These are phyloP conservation scores for Hymenochirus boettgeri DNA, from an alignment of 2,113 vertebrate species.

Conservation along the genomic window DNA sequence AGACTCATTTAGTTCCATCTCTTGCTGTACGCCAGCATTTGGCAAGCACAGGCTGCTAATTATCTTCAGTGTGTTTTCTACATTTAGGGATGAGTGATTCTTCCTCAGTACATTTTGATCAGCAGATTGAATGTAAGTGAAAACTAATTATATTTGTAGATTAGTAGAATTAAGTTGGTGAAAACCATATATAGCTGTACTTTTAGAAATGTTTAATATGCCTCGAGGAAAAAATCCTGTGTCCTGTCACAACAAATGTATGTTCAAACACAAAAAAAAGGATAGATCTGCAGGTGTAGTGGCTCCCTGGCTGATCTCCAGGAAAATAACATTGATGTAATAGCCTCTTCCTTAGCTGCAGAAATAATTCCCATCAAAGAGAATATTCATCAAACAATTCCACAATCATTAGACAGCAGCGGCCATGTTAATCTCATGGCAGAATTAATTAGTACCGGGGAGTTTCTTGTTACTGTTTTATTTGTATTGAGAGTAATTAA, in stretches of 20 bases:
- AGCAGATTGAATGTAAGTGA: slow-evolving; percentile 22
- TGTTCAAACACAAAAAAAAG: background rate
- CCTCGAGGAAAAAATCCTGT: background rate
- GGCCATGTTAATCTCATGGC: too few relatives aligned
- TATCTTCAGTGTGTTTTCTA: slow-evolving; percentile 19
- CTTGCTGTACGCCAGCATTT: slow-evolving; percentile 20
- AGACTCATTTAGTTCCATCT: background rate
- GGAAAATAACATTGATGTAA: too few relatives aligned
- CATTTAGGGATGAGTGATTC: slow-evolving; percentile 25
- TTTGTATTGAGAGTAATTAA: too few relatives aligned
- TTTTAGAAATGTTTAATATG: background rate
- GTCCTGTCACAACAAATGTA: background rate
- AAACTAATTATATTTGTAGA: slow-evolving; percentile 11
- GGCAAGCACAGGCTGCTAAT: slow-evolving; percentile 25
- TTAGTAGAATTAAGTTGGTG: slow-evolving; percentile 10
- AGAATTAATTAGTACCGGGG: too few relatives aligned
- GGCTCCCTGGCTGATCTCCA: too few relatives aligned
- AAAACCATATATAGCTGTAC: background rate
- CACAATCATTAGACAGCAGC: too few relatives aligned
- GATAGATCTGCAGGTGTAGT: too few relatives aligned
- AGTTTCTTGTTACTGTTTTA: too few relatives aligned
- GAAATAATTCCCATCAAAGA: too few relatives aligned
- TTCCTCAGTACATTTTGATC: slow-evolving; percentile 28
- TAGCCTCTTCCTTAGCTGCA: too few relatives aligned
- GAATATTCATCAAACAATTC: too few relatives aligned